Base-by-base conservation (phyloP, 2,113 vertebrate species). In the Prietella phreatophila region DNA sequence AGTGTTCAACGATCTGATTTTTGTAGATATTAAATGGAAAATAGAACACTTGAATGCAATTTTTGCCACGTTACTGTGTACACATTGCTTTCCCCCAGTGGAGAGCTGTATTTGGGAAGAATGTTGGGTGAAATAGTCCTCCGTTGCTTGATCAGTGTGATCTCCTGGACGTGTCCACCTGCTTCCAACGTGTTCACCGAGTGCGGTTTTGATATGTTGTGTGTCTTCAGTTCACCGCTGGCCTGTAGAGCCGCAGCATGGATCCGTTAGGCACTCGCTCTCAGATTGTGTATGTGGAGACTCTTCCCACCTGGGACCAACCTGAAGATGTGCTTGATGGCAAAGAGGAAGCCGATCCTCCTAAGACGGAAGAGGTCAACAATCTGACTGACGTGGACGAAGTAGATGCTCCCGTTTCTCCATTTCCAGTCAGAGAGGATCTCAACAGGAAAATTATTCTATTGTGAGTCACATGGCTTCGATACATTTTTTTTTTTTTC, bases 181-280 rank as follows among this genome's bases (percentile, higher is more conserved):
- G 20, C 11, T 9, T 20, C 27, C 19, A 5, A 25, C 22, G 27
- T n/a, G 71, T 14, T 79, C 27, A 84, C 20, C 47, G 25, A 15
- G 33, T 50, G 2, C 67, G 0, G 0, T 78, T 42, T 85, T 0
- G 86, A 0, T 90, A 6, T 86, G 42, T 47, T 47, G 42, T 80
- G 30, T 85, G 22, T 87, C 76, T 53, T 86, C 60, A 83, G 83
- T 83, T 85, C 20, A 81, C 6, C 1, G 42, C 82, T 39, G 19
- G 22, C 39, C 73, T 67, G 53, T 27, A 42, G 71, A 63, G 53
- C 61, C 36, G 63, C 89, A 91, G 81, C 93, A 99, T 99, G 98
- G 98, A 99, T 96, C 98, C 98, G 75, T 95, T 99, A 95, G 98
- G 98, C 56, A 97, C 98, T 86, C 97, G 97, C 92, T 99, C 97